Evolutionary conservation across 2,797 vertebrate species (phyloP).

Genomic region (Cossypha polioptera): DNA sequence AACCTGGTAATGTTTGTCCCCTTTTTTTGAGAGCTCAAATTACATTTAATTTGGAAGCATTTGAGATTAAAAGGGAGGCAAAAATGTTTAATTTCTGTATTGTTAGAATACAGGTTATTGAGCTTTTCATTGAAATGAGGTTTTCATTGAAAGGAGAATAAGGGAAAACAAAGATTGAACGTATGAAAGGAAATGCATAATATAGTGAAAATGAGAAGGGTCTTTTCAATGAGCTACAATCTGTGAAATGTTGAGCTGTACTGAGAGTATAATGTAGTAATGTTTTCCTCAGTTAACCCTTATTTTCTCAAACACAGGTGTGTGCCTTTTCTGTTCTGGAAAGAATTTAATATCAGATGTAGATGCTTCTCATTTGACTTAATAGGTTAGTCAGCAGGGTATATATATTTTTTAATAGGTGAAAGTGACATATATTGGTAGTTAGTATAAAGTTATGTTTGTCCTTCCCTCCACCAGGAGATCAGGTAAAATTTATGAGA

Average conservation of each 20-base stretch:
- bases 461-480: not conserved
- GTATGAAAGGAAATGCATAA: not conserved
- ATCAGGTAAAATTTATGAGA: not conserved
- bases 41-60: not conserved
- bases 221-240: not conserved
- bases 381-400: not conserved
- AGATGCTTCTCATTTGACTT: not conserved
- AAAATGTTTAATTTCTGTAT: fast-evolving
- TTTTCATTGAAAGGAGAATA: not conserved
- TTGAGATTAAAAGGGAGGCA: not conserved
- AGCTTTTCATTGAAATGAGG: not conserved
- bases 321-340: not conserved
- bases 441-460: not conserved
- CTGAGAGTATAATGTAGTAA: not conserved
- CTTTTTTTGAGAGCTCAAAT: not conserved
- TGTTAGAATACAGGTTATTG: not conserved
- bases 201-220: not conserved
- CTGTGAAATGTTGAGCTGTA: not conserved
- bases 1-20: not conserved
- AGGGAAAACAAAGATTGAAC: not conserved
- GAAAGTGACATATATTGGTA: not conserved
- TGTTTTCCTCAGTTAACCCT: not conserved
- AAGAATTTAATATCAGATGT: not conserved
- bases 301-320: not conserved
- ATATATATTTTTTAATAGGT: not conserved